Base-by-base conservation (phyloP, 2,888 invertebrate species). In the Tryphoninae sp. region DNA sequence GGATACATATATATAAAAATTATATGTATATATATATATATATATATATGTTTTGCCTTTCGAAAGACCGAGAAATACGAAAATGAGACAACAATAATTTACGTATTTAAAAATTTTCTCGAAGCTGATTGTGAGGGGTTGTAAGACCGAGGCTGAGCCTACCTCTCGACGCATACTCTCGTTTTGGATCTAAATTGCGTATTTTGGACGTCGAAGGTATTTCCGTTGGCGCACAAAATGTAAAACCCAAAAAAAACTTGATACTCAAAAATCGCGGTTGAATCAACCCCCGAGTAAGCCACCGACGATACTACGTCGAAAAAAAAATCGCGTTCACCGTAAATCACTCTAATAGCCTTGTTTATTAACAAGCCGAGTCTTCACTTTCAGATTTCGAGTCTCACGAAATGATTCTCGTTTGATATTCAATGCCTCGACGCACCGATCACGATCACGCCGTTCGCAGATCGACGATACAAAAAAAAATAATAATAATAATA, bases 171-270 rank as follows among this genome's bases (percentile, higher is more conserved):
- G 8, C n/a, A 26, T 23, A 40, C 55, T 64, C 61, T 9, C 3
- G 19, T 72, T 33, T 72, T 8, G n/a, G 8, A 7, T 73, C 13
- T 40, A n/a, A 65, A 67, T 75, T 26, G 51, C 58, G 45, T 62
- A 76, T 61, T 67, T 68, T 64, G 82, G 82, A 82, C 76, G 82
- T 75, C 79, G 64, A 73, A 68, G 58, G 79, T 76, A 79, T 59
- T 68, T 33, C 68, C 62, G 61, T 78, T 62, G 40, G 19, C 13
- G 51, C 16, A 13, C 40, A 55, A 4, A 61, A 61, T 19, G 59
- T 49, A 65, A 64, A 71, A 1, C 7, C 33, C 33, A 33, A 55
- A 55, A 8, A 11, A 23, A 26, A 42, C 22, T 59, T 55, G 33
- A 9, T 51, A 19, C 33, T 26, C 11, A 8, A 8, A 45, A 51